These are phyloP conservation scores for Atrina japonica DNA, from an alignment of 2,888 invertebrate genomes.

Conservation along the genomic window DNA sequence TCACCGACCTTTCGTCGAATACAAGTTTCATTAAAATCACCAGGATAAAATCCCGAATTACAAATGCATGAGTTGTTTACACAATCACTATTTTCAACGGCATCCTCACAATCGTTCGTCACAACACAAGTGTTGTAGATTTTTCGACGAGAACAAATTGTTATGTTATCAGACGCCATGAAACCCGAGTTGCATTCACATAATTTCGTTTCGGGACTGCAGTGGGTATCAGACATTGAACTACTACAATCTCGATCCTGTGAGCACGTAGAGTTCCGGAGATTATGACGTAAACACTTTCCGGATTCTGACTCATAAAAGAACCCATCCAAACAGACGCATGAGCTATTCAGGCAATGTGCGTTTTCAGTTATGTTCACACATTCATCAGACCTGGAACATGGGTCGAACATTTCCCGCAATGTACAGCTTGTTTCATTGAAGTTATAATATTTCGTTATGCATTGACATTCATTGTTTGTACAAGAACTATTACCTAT, in stretches of 20 bases:
- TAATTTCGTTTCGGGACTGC: neutral
- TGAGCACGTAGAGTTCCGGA: neutral
- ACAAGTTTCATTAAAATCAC: neutral
- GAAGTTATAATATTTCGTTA: neutral
- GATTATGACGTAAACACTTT: neutral
- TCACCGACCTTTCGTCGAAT: conserved; percentile 10
- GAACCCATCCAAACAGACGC: no score
- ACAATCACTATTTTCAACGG: conserved; percentile 6
- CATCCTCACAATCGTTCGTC: conserved; percentile 1
- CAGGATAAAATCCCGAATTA: conserved; percentile 1
- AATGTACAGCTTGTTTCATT: no score
- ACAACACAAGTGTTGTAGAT: neutral
- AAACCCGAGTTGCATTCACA: conserved; percentile 4
- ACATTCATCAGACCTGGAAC: no score
- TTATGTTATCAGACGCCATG: neutral
- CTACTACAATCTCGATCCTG: conserved; percentile 6
- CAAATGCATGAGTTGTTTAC: neutral
- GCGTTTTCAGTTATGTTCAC: no score
- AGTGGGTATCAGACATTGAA: neutral
- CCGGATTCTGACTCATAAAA: neutral
- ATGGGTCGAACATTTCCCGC: no score
- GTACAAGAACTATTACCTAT: conserved; percentile 2
- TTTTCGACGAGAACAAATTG: neutral
- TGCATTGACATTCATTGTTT: conserved; percentile 3
- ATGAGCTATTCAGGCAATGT: no score